Percentiles rank a stretch among this genome's conserved stretches.
These are phyloP conservation scores for Microplitis mediator DNA, from an alignment of 1,140 invertebrate species.

Conservation along the genomic window DNA sequence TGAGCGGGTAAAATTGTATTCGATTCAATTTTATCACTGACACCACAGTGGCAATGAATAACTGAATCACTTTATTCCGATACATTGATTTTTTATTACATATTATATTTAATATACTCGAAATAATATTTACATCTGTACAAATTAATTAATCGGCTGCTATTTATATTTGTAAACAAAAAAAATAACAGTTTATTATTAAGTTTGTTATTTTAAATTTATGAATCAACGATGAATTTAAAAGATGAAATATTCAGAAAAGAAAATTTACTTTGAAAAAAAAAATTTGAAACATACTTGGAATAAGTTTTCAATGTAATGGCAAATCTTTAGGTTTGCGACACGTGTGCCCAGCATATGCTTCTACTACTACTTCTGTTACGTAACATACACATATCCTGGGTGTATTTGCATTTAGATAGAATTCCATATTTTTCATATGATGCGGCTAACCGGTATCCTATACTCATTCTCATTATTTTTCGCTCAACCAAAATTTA, in stretches of 20 bases:
- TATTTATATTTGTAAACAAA: no score
- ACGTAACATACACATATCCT: neutral
- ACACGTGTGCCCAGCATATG: neutral
- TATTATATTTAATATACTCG: no score
- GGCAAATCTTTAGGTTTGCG: neutral
- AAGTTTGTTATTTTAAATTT: no score
- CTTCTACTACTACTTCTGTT: neutral
- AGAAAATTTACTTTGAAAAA: constrained; percentile 2
- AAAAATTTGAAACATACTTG: constrained; percentile 6
- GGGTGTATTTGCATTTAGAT: constrained; percentile 48
- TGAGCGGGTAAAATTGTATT: constrained; percentile 11
- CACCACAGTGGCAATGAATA: neutral
- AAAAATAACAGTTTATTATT: no score
- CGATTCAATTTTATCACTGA: constrained; percentile 8
- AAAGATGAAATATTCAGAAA: neutral
- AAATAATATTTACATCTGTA: no score
- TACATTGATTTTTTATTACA: no score
- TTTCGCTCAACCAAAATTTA: constrained; percentile 5
- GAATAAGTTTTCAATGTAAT: constrained; percentile 26
- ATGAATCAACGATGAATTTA: no score
- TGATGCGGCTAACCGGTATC: no score
- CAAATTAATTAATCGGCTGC: no score
- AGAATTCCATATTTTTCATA: constrained; percentile 40
- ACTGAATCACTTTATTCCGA: no score
- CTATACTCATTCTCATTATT: neutral